Evolutionary conservation across 2,888 invertebrate genomes (phyloP).

Genomic region (Drosophila stalkeri): DNA sequence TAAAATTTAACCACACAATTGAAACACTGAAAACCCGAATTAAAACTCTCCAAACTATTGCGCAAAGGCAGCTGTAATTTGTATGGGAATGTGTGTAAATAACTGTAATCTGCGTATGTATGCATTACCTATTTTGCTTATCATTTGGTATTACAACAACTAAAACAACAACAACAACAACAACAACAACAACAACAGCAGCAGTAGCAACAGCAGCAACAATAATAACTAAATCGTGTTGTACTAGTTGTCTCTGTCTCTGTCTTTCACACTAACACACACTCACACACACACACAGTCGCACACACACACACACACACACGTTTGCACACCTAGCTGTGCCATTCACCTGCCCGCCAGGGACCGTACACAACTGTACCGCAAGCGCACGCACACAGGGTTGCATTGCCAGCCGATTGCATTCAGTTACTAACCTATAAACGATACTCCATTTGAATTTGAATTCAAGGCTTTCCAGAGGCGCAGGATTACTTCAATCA

Average conservation of each 20-base stretch:
- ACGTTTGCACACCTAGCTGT: not conserved
- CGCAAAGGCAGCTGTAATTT: conserved; percentile 49
- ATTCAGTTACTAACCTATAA: conserved; percentile 21
- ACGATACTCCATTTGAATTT: conserved; percentile 12
- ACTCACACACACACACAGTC: conserved; percentile 1
- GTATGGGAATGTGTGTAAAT: conserved; percentile 67
- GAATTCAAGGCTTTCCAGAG: conserved; percentile 87
- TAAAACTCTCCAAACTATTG: conserved; percentile 6
- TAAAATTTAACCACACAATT: conserved; percentile 1
- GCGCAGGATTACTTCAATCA: conserved; percentile 94
- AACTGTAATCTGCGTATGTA: conserved; percentile 64
- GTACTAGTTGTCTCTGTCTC: conserved; percentile 8
- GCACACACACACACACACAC: conserved; percentile 1
- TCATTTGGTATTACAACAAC: conserved; percentile 23
- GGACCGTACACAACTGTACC: conserved; percentile 25
- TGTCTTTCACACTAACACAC: not conserved
- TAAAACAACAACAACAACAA: conserved; percentile 5
- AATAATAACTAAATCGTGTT: conserved; percentile 15
- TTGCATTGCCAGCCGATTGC: conserved; percentile 12
- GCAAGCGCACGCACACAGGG: conserved; percentile 8
- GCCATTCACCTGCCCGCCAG: conserved; percentile 4
- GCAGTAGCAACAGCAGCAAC: conserved; percentile 24
- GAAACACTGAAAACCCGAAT: not conserved
- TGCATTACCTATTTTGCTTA: conserved; percentile 22
- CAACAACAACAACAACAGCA: conserved; percentile 16